These are phyloP conservation scores for Zaprionus ghesquierei DNA, from an alignment of 1,140 invertebrate species.

Conservation along the genomic window DNA sequence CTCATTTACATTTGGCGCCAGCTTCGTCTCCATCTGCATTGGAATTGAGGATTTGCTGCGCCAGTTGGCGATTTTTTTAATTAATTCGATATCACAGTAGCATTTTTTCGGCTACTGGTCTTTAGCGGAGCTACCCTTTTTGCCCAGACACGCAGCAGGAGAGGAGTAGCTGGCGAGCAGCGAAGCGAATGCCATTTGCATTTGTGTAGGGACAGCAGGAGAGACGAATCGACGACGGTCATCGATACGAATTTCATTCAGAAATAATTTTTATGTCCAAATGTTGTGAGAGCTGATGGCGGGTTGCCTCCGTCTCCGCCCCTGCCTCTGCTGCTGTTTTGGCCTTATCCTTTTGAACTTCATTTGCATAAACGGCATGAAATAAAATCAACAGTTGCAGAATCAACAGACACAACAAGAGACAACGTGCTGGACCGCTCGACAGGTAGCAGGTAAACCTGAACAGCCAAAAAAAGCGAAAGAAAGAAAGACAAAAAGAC, in stretches of 20 bases:
- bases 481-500: too few relatives aligned
- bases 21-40: background rate
- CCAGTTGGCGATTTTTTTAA: slow-evolving; percentile 58
- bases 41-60: slow-evolving; percentile 32
- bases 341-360: slow-evolving; percentile 80
- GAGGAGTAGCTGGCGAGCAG: background rate
- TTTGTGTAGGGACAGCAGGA: slow-evolving; percentile 51
- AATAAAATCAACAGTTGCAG: slow-evolving; percentile 80
- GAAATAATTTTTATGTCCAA: slow-evolving; percentile 80
- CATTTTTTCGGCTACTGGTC: slow-evolving; percentile 73
- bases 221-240: slow-evolving; percentile 32
- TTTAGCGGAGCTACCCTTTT: slow-evolving; percentile 63
- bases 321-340: slow-evolving; percentile 55
- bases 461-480: slow-evolving; percentile 37
- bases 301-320: slow-evolving; percentile 9
- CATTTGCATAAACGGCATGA: slow-evolving; percentile 80
- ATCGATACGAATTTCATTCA: slow-evolving; percentile 80
- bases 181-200: slow-evolving; percentile 64
- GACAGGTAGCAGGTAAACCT: slow-evolving; percentile 20
- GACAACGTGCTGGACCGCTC: slow-evolving; percentile 11
- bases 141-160: background rate
- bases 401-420: slow-evolving; percentile 47
- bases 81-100: slow-evolving; percentile 80
- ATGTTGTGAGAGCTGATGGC: slow-evolving; percentile 56
- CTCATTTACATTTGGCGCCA: slow-evolving; percentile 77